These are phyloP conservation scores for Lepidocyrtinus sp. DNA, from an alignment of 2,888 invertebrate genomes.

Conservation along the genomic window DNA sequence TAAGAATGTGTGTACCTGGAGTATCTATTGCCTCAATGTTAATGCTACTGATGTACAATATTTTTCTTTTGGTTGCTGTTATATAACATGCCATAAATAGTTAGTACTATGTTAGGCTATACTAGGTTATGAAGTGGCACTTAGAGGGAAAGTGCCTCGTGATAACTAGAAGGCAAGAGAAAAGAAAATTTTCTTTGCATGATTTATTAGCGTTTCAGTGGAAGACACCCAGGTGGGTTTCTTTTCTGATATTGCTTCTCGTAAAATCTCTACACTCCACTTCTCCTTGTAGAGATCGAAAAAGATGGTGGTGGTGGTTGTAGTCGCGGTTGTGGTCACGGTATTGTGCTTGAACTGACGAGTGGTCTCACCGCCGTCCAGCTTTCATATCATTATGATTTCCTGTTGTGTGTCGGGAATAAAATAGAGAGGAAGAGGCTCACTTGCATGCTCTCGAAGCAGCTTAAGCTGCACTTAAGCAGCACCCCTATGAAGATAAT, in stretches of 20 bases:
- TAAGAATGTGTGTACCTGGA: no score
- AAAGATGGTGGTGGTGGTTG: conserved; percentile 6
- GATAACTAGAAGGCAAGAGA: conserved; percentile 38
- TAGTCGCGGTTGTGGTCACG: conserved; percentile 21
- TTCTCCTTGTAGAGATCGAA: conserved; percentile 41
- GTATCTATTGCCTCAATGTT: no score
- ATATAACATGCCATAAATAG: neutral
- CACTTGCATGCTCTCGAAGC: neutral
- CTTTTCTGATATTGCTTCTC: conserved; percentile 60
- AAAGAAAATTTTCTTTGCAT: conserved; percentile 61
- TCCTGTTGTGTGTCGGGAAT: conserved; percentile 30
- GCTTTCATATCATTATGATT: conserved; percentile 36
- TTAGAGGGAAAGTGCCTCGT: conserved; percentile 32
- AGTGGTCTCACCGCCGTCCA: neutral
- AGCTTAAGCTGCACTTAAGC: neutral
- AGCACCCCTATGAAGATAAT: conserved; percentile 7
- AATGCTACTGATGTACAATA: no score
- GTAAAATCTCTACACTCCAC: conserved; percentile 58
- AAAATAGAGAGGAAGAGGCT: neutral
- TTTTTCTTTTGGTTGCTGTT: no score
- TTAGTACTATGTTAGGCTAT: neutral
- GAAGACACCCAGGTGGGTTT: conserved; percentile 63
- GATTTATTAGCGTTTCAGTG: conserved; percentile 59
- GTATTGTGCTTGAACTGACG: neutral
- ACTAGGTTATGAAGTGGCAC: conserved; percentile 45